Conservation (phyloP, 1,140 invertebrate genomes). For the Tribolium castaneum region DNA sequence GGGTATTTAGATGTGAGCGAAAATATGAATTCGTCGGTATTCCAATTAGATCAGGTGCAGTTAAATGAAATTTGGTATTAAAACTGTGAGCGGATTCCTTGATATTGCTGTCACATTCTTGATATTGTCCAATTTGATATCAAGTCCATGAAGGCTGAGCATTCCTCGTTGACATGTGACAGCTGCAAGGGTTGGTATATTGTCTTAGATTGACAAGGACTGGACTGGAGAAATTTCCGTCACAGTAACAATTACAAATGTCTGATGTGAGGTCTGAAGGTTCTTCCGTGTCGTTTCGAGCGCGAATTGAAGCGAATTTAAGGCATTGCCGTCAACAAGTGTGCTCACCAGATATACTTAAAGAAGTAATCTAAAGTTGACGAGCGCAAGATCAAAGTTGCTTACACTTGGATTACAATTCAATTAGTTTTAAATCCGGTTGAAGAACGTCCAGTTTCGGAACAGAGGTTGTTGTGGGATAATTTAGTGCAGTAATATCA, state of each 20-base stretch:
- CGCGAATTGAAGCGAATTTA: not conserved
- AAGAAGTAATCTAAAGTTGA: constrained; percentile 54
- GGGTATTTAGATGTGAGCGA: not conserved
- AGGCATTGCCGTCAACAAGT: constrained; percentile 48
- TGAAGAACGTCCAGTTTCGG: not conserved
- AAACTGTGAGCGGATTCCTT: constrained; percentile 40
- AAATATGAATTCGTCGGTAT: not conserved
- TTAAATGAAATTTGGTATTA: constrained; percentile 44
- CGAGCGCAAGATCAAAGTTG: constrained; percentile 50
- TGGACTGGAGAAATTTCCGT: constrained; percentile 36
- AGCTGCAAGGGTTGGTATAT: constrained; percentile 53
- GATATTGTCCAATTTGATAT: constrained; percentile 55
- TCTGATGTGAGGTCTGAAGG: not conserved
- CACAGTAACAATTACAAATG: constrained; percentile 11
- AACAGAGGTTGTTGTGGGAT: not conserved
- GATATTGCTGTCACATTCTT: constrained; percentile 51
- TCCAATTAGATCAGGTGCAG: constrained; percentile 10
- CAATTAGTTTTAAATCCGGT: constrained; percentile 37
- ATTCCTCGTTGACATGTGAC: constrained; percentile 53
- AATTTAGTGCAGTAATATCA: constrained; percentile 28
- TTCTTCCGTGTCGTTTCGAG: not conserved
- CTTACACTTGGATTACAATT: constrained; percentile 36
- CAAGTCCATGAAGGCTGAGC: constrained; percentile 48
- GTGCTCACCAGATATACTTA: constrained; percentile 53
- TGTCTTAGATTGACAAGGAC: constrained; percentile 41